phyloP scores from a whole-genome alignment of 2,888 invertebrate species.

The Trissonchulus sp. region DNA sequence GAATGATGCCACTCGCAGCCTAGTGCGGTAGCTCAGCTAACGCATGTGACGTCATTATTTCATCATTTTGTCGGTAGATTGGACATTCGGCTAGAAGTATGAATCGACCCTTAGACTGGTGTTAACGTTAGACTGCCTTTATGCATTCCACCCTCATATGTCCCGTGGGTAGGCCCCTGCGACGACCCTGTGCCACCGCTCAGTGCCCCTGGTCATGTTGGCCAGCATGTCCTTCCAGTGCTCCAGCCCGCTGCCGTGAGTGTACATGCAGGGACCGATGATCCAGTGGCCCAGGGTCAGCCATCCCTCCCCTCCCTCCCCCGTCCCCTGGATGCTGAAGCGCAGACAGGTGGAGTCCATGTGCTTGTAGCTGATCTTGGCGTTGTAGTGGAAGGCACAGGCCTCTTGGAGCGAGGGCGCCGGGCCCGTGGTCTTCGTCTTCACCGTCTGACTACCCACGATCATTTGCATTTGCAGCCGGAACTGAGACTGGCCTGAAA shows the following conservation, averaged over 20 bases:
- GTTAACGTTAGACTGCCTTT: background rate
- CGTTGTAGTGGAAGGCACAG: slow-evolving; percentile 27
- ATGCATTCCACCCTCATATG: background rate
- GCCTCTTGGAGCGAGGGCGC: background rate
- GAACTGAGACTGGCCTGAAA: slow-evolving; percentile 12
- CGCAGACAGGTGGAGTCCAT: slow-evolving; percentile 32
- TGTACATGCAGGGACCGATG: slow-evolving; percentile 31
- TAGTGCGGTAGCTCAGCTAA: no score
- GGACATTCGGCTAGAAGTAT: no score
- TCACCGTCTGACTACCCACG: slow-evolving; percentile 27
- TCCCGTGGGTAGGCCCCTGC: background rate
- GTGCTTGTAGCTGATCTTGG: slow-evolving; percentile 29
- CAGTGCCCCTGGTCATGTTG: slow-evolving; percentile 22
- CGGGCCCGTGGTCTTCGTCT: slow-evolving; percentile 25
- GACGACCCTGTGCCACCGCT: slow-evolving; percentile 32
- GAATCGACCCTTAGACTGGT: no score
- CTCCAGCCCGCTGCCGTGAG: slow-evolving; percentile 33
- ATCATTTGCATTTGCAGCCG: slow-evolving; percentile 28
- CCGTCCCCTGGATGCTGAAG: slow-evolving; percentile 21
- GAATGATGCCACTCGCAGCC: no score
- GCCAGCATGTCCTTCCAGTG: slow-evolving; percentile 35
- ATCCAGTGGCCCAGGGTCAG: slow-evolving; percentile 25
- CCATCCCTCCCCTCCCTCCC: background rate
- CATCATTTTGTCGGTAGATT: no score
- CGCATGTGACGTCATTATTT: no score